These are phyloP conservation scores for Tinamus major DNA, from an alignment of 2,797 vertebrate genomes.

Conservation along the genomic window DNA sequence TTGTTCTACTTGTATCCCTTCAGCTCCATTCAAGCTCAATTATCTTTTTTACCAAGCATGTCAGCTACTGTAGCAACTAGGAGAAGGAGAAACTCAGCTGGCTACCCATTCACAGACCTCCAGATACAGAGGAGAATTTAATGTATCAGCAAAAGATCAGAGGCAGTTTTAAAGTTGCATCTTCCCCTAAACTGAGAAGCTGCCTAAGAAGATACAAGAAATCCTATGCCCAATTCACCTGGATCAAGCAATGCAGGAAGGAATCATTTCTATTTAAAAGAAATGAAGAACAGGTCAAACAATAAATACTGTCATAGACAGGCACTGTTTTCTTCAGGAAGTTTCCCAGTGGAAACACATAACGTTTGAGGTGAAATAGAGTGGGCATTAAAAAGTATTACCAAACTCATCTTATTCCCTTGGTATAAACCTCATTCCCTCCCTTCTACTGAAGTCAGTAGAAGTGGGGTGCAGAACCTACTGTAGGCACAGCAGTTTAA, in stretches of 20 bases:
- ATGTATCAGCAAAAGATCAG: not conserved
- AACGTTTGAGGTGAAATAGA: not conserved
- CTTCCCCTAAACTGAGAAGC: not conserved
- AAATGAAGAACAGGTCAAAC: not conserved
- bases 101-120: not conserved
- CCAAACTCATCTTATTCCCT: constrained; percentile 2
- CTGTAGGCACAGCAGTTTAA: not conserved
- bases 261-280: not conserved
- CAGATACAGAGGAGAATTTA: not conserved
- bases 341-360: not conserved
- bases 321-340: not conserved
- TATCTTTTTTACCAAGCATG: not conserved
- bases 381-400: not conserved
- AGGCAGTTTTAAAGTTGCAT: not conserved
- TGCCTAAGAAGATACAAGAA: not conserved
- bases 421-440: not conserved
- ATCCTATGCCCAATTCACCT: not conserved
- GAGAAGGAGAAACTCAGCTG: not conserved
- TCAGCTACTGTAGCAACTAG: not conserved
- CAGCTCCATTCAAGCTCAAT: not conserved
- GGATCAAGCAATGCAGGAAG: not conserved
- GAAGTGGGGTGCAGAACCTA: not conserved
- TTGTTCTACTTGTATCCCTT: not conserved
- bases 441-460: not conserved
- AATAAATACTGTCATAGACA: not conserved